Evolutionary conservation across 2,888 invertebrate species (phyloP), one percentile per base, ranked within the genome.

Genomic region (Acronicta leporina): DNA sequence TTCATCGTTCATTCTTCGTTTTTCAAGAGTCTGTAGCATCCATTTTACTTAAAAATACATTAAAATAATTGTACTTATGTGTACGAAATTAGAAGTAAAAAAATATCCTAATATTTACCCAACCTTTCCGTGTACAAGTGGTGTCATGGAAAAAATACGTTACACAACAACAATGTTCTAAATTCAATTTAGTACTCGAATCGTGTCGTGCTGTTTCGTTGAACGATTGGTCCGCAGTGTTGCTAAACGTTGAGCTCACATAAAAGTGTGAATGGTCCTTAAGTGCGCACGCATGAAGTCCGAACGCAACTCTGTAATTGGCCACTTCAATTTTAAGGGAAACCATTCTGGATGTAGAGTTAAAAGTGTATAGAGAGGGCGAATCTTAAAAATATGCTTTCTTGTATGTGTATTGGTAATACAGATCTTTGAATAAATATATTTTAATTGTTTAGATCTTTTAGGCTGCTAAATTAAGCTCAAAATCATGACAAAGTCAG

Each of bases 271-370:
- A 58, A 74, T 68, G 58, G 75, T 66, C 60, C 78, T 75, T 54
- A 59, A 57, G 48, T 52, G 35, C 59, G 79, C 71, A 54, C 63
- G 58, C 68, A 83, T 85, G 84, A 86, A 84, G 85, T 84, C 85
- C 82, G 81, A 84, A 82, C 84, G 86, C 88, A 83, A 86, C 85
- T 80, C 20, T 42, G 81, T 92, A 94, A 94, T 94, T 92, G 92
- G 89, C 91, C 89, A 89, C 91, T 94, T 91, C 84, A 90, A 84
- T 90, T 91, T 89, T 87, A 86, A 89, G 85, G 86, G 89, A 87
- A 83, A 84, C 89, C 89, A 88, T 90, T 86, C 87, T 88, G 87
- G 87, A 35, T 62, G 64, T 75, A 89, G 90, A 82, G 63, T 14
- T 81, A 52, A 0, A 47, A 77, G 82, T 0, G 4, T 1, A 9